Conservation (phyloP, 2,888 invertebrate genomes). For the Listrodromus nycthemerus region DNA sequence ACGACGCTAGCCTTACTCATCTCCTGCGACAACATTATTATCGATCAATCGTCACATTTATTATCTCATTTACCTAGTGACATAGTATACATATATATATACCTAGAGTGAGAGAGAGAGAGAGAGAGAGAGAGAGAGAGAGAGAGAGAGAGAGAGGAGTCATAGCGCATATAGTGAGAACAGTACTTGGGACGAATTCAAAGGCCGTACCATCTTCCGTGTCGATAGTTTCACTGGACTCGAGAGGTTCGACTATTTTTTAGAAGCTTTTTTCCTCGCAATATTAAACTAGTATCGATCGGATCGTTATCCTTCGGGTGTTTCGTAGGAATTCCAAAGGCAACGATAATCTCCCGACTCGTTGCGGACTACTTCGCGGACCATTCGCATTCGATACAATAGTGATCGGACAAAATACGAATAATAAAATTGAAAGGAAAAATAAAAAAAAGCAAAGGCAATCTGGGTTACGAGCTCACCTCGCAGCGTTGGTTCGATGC, state of each 20-base stretch:
- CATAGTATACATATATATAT: conserved; percentile 26
- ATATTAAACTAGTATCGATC: too few species aligned
- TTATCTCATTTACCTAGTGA: conserved; percentile 59
- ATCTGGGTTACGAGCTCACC: conserved; percentile 8
- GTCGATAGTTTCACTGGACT: conserved; percentile 47
- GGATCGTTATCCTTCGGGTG: neutral
- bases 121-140: too few species aligned
- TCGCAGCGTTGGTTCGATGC: neutral
- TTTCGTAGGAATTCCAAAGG: neutral
- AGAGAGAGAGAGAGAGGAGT: too few species aligned
- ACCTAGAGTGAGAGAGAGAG: too few species aligned
- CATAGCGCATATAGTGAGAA: neutral
- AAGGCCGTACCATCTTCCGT: conserved; percentile 57
- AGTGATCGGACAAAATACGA: neutral
- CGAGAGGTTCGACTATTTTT: neutral
- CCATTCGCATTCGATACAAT: neutral
- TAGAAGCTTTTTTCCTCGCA: too few species aligned
- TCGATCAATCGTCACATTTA: conserved; percentile 56
- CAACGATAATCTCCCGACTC: neutral
- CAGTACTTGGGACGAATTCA: conserved; percentile 43
- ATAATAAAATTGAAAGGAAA: neutral
- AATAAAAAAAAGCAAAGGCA: neutral
- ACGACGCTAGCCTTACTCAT: conserved; percentile 50
- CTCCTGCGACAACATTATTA: conserved; percentile 55
- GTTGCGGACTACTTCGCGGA: neutral